These are phyloP conservation scores for Coregonus suidteri DNA, from an alignment of 2,797 vertebrate species.

Conservation along the genomic window DNA sequence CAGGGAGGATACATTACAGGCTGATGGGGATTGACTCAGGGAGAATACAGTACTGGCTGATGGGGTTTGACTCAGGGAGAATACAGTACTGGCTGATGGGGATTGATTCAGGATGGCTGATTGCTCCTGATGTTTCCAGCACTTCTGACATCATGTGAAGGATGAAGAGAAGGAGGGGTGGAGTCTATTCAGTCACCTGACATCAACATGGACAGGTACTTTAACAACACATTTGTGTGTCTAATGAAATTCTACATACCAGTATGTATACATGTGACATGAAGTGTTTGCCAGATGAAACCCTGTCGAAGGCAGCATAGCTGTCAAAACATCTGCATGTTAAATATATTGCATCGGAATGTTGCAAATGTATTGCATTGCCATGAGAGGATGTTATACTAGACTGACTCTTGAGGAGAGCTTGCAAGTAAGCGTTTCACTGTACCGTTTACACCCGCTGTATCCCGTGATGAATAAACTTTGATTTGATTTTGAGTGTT, in stretches of 20 bases:
- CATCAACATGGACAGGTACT: not conserved
- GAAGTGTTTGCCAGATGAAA: too few species aligned
- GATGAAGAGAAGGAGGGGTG: conserved; percentile 41
- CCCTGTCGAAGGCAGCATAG: not conserved
- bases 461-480: too few species aligned
- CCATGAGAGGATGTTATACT: too few species aligned
- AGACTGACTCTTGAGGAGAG: too few species aligned
- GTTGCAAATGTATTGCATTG: too few species aligned
- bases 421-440: too few species aligned
- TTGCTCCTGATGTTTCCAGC: conserved; percentile 12
- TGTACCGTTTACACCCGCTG: too few species aligned
- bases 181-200: not conserved
- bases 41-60: not conserved
- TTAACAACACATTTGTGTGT: not conserved
- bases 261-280: too few species aligned
- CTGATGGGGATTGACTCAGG: too few species aligned
- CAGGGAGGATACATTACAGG: not conserved
- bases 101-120: not conserved
- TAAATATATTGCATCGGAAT: not conserved
- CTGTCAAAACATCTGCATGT: not conserved
- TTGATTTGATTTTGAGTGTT: not conserved
- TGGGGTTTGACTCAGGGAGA: too few species aligned
- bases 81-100: conserved; percentile 8
- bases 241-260: not conserved
- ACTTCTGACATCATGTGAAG: conserved; percentile 49